Evolutionary conservation across 2,797 vertebrate species (phyloP).

Genomic region (Urocyon cinereoargenteus): DNA sequence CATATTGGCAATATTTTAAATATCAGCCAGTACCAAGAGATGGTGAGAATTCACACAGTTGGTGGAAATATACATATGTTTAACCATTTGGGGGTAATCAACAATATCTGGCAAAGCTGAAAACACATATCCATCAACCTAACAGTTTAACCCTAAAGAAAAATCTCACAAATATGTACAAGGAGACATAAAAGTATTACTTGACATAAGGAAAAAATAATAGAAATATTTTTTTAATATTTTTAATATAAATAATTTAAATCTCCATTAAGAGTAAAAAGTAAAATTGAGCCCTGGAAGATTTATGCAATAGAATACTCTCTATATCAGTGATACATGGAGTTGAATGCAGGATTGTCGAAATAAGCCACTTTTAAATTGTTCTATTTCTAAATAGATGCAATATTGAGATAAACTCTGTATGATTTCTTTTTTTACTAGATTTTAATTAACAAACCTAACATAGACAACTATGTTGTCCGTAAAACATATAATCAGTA

Average conservation of each 20-base stretch:
- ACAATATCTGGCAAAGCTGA: neutral
- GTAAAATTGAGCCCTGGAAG: neutral
- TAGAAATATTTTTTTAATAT: neutral
- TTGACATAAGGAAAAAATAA: conserved; percentile 19
- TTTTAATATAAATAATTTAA: neutral
- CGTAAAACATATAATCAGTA: neutral
- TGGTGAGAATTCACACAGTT: neutral
- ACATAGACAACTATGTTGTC: neutral
- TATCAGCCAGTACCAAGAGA: neutral
- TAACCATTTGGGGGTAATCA: neutral
- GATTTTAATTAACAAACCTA: neutral
- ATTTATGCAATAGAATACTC: neutral
- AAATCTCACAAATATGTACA: neutral
- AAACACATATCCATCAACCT: neutral
- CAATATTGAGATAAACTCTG: neutral
- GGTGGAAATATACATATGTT: neutral
- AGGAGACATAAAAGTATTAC: neutral
- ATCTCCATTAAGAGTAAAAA: neutral
- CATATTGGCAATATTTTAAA: neutral
- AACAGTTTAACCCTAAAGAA: neutral
- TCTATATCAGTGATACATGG: neutral
- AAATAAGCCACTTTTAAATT: neutral
- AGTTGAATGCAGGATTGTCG: neutral
- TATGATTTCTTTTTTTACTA: conserved; percentile 36
- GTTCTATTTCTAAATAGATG: neutral